Evolutionary conservation across 1,140 invertebrate genomes (phyloP).

Genomic region (Ceratina australensis): DNA sequence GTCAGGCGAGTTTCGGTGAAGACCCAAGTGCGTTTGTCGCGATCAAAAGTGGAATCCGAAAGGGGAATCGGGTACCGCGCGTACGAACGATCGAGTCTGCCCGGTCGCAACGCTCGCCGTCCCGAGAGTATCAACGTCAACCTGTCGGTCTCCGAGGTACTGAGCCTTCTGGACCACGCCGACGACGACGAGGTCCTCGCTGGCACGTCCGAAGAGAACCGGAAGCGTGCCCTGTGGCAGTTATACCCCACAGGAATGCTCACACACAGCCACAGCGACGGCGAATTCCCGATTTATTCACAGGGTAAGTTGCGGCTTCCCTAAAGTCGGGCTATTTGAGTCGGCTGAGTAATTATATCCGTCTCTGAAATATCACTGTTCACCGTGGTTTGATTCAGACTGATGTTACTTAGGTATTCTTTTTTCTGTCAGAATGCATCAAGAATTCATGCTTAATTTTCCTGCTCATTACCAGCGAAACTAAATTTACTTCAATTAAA

Average conservation of each 20-base stretch:
- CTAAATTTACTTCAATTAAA: no score
- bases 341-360: no score
- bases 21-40: neutral
- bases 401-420: no score
- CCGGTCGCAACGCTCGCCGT: neutral
- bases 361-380: no score
- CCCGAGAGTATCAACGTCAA: slow-evolving; percentile 49
- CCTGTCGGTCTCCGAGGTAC: slow-evolving; percentile 69
- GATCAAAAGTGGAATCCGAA: slow-evolving; percentile 7
- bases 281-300: slow-evolving; percentile 88
- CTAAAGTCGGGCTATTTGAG: no score
- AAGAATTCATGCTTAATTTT: no score
- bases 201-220: slow-evolving; percentile 65
- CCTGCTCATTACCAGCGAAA: no score
- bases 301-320: slow-evolving; percentile 70
- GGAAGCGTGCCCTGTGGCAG: slow-evolving; percentile 72
- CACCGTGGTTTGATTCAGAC: no score
- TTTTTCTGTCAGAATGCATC: no score
- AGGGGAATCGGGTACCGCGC: neutral
- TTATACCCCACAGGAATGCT: slow-evolving; percentile 82
- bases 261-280: slow-evolving; percentile 89
- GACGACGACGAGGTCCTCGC: slow-evolving; percentile 69
- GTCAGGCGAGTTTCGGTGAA: neutral
- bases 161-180: slow-evolving; percentile 67
- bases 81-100: neutral